These are phyloP conservation scores for Struthio camelus DNA, from an alignment of 2,113 vertebrate genomes.

Conservation along the genomic window DNA sequence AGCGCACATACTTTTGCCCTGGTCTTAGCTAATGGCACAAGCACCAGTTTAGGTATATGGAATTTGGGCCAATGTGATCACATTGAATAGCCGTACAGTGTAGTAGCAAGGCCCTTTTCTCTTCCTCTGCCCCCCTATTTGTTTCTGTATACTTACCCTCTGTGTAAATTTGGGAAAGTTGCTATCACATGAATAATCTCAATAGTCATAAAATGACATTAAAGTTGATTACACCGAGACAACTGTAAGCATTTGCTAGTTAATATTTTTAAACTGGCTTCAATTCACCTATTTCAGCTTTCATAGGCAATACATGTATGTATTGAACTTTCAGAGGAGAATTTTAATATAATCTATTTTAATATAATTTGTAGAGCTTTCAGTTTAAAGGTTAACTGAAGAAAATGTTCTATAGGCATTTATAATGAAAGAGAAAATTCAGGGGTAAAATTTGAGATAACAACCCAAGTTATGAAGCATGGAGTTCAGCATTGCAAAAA, in stretches of 20 bases:
- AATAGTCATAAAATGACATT: not conserved
- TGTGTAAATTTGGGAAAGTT: not conserved
- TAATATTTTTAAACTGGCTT: not conserved
- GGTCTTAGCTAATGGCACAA: not conserved
- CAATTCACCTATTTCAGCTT: not conserved
- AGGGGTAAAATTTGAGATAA: not conserved
- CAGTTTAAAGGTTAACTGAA: not conserved
- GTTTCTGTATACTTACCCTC: not conserved
- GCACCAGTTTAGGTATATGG: not conserved
- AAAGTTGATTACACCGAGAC: not conserved
- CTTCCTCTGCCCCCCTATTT: not conserved
- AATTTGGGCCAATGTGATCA: not conserved
- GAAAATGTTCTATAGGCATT: not conserved
- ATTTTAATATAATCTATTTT: not conserved
- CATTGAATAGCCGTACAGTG: not conserved
- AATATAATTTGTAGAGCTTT: not conserved
- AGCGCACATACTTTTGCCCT: accelerated
- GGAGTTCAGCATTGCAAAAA: conserved; percentile 22
- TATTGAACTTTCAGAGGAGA: not conserved
- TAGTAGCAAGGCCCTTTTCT: not conserved
- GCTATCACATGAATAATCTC: accelerated
- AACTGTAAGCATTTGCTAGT: not conserved
- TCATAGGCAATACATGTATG: not conserved
- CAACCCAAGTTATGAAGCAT: conserved; percentile 11
- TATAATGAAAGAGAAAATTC: not conserved